Conservation (phyloP, 2,113 vertebrate species). For the Oreochromis spilurus region DNA sequence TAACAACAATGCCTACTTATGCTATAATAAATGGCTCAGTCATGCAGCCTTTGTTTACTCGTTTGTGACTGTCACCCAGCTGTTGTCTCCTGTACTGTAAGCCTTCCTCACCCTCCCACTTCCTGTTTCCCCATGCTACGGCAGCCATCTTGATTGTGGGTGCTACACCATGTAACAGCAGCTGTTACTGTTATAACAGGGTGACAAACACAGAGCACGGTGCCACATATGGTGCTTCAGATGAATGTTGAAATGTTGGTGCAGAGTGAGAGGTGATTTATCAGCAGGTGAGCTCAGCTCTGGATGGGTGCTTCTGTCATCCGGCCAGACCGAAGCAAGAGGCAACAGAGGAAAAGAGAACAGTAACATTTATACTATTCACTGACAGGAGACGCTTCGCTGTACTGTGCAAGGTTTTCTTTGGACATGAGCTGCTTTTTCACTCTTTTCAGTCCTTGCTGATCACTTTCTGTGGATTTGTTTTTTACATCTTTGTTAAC, state of each 20-base stretch:
- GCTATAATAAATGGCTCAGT: constrained; percentile 59
- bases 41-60: constrained; percentile 61
- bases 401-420: neutral
- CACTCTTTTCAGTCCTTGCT: neutral
- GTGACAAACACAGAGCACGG: constrained; percentile 4
- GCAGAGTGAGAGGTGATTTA: constrained; percentile 11
- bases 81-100: constrained; percentile 49
- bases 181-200: constrained; percentile 17
- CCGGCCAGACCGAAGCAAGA: neutral
- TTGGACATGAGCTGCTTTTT: neutral
- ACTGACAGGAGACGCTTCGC: neutral
- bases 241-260: neutral
- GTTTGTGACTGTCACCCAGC: constrained; percentile 65
- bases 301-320: neutral
- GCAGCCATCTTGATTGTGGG: constrained; percentile 50
- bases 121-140: constrained; percentile 13
- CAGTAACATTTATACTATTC: neutral
- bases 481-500: neutral
- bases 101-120: neutral
- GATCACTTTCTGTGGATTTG: neutral
- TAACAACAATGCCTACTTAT: constrained; percentile 61
- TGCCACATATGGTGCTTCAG: constrained; percentile 16
- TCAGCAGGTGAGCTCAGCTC: neutral
- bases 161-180: constrained; percentile 9
- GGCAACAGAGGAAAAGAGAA: neutral